Base-by-base conservation (phyloP, 23 tunicate genomes). In the Phallusia fumigata region DNA sequence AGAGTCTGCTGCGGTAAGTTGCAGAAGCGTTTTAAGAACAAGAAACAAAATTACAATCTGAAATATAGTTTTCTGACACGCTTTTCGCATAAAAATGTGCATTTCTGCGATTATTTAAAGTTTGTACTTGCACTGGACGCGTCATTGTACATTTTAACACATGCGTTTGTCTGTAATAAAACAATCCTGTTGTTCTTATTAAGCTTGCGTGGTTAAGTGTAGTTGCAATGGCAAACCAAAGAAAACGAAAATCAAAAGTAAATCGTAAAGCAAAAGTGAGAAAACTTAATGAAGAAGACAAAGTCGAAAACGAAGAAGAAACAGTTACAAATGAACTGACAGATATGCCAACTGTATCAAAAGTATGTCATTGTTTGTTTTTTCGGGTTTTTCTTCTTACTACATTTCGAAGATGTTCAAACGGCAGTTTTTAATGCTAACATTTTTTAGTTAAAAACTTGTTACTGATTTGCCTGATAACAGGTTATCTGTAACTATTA, bases 331-430 rank as follows among this genome's bases (percentile, higher is more conserved):
- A 86, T 75, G 94, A 89, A 80, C 50, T 86, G 0, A 64, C 36
- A 0, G 88, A 89, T 10, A 89, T 89, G 94, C 44, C 80, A 44
- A 72, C 88, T 10, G 79, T 89, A 12, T 75, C 87, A 53, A 84
- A 85, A 79, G 89, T 79, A 79, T 36, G 18, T 0, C 47, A 40
- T 3, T 10, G 47, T 40, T 40, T 40, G 5, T 58, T 58, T 24
- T 6, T 8, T 58, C 10, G 47, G 5, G 10, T 3, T 40, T 40
- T 3, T 5, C 10, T 40, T 40, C 10, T 5, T n/a, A n/a, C n/a
- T 40, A 40, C 47, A 40, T 40, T 3, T 40, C 10, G 47, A 40
- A 58, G 15, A 21, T 6, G 28, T 3, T 6, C 16, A 6, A 21
- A 58, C 69, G 3, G 5, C 69, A 58, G 69, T 24, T 24, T 58